These are phyloP conservation scores for Zhuqinia jingwanae DNA, from an alignment of 2,888 invertebrate genomes.

Conservation along the genomic window DNA sequence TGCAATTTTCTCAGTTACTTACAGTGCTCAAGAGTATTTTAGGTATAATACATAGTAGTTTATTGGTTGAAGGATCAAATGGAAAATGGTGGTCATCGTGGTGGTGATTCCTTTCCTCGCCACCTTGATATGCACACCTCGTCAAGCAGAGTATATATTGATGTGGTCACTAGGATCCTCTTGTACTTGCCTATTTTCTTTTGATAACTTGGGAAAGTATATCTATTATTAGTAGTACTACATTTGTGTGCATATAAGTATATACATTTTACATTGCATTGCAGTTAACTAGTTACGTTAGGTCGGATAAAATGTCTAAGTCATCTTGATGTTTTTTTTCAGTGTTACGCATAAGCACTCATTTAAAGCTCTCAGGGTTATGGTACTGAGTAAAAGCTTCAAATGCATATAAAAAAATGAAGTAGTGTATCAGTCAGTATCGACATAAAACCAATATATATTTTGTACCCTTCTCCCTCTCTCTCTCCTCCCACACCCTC, in stretches of 20 bases:
- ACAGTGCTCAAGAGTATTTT: not conserved
- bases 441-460: not conserved
- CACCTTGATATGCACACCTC: too few relatives aligned
- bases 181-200: too few relatives aligned
- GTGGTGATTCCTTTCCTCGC: too few relatives aligned
- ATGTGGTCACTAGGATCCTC: too few relatives aligned
- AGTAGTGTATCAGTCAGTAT: not conserved
- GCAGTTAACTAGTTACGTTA: conserved; percentile 58
- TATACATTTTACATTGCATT: conserved; percentile 38
- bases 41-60: conserved; percentile 11
- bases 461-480: not conserved
- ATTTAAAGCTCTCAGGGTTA: too few relatives aligned
- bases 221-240: not conserved
- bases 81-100: conserved; percentile 45
- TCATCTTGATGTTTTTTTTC: conserved; percentile 54
- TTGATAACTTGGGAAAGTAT: too few relatives aligned
- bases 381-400: too few relatives aligned
- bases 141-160: too few relatives aligned
- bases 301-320: conserved; percentile 53
- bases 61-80: conserved; percentile 9
- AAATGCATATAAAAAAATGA: not conserved
- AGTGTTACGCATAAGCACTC: not conserved
- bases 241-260: not conserved
- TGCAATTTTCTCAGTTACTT: conserved; percentile 53
- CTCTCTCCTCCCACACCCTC: not conserved